Conservation (phyloP, 2,888 invertebrate genomes). For the Sericinus montela region DNA sequence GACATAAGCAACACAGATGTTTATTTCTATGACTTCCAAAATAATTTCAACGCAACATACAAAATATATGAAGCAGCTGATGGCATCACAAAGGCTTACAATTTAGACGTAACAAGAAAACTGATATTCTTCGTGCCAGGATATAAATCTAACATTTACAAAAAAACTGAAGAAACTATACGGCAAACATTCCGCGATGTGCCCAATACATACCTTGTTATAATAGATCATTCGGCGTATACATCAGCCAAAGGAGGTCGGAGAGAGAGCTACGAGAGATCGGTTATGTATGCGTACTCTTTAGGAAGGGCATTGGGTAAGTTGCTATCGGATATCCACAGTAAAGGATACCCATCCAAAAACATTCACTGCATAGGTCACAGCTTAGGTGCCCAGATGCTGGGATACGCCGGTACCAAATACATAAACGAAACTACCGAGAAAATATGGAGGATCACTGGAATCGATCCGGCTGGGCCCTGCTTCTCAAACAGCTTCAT, state of each 20-base stretch:
- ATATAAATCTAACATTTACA: constrained; percentile 62
- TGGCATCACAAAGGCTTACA: constrained; percentile 46
- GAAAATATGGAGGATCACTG: constrained; percentile 58
- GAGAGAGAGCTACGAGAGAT: constrained; percentile 59
- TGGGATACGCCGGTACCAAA: constrained; percentile 47
- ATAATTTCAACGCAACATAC: constrained; percentile 53
- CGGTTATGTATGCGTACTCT: constrained; percentile 53
- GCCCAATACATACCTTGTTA: constrained; percentile 56
- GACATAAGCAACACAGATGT: constrained; percentile 53
- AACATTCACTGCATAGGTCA: constrained; percentile 65
- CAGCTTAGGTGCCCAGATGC: constrained; percentile 63
- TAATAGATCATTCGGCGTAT: constrained; percentile 63
- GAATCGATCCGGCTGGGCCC: constrained; percentile 68
- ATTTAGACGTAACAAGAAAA: constrained; percentile 52
- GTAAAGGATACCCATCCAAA: constrained; percentile 49
- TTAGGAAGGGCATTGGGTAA: constrained; percentile 53
- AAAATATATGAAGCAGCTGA: constrained; percentile 48
- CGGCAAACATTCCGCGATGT: constrained; percentile 55
- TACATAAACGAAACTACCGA: constrained; percentile 51
- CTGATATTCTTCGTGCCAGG: constrained; percentile 66
- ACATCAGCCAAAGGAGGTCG: constrained; percentile 53
- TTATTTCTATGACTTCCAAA: constrained; percentile 66
- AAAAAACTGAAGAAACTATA: constrained; percentile 54
- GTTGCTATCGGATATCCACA: constrained; percentile 46
- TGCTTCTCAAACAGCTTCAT: constrained; percentile 63